Base-by-base conservation (phyloP, 2,888 invertebrate genomes). In the Orthonychiurus folsomi region DNA sequence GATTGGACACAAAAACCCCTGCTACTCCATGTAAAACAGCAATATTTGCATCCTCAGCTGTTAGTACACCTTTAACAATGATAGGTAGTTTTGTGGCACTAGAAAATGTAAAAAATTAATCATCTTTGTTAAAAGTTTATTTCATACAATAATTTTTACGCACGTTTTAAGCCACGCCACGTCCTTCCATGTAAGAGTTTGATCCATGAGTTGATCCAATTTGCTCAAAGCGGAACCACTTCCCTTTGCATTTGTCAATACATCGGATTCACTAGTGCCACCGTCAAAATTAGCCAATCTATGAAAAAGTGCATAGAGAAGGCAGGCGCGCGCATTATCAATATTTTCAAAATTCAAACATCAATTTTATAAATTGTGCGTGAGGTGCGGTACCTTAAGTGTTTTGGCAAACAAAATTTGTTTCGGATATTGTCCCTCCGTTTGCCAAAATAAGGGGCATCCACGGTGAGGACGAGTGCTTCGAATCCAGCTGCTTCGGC, bases 1-100 rank as follows among this genome's bases (percentile, higher is more conserved):
- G 95, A 78, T 95, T 95, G 0, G 94, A 95, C 1, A 96, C 94
- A 65, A 92, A 80, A 61, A 95, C 84, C 0, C 84, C 95, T 1
- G 84, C 79, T 55, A 86, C 89, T 3, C 92, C 93, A 60, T 83
- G 80, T 70, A 89, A 80, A 3, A 80, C 80, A 0, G 88, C 93
- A 72, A 85, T 79, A 23, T 84, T 73, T 0, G 95, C 94, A 78
- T 95, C 95, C 75, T 93, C 91, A 0, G 83, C 85, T 1, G 90
- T 88, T 48, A 94, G 77, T 64, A 94, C 83, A 3, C 94, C 94
- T 79, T 94, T 94, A 3, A 90, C 79, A 60, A 94, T 80, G 25
- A 94, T 84, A 0, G 93, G 93, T 61, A 94, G 76, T 5, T 79
- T 82, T 0, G 92, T 90, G n/a, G 87, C 80, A 23, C 75, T 74